These are phyloP conservation scores for Menura novaehollandiae DNA, from an alignment of 2,113 vertebrate genomes.

Conservation along the genomic window DNA sequence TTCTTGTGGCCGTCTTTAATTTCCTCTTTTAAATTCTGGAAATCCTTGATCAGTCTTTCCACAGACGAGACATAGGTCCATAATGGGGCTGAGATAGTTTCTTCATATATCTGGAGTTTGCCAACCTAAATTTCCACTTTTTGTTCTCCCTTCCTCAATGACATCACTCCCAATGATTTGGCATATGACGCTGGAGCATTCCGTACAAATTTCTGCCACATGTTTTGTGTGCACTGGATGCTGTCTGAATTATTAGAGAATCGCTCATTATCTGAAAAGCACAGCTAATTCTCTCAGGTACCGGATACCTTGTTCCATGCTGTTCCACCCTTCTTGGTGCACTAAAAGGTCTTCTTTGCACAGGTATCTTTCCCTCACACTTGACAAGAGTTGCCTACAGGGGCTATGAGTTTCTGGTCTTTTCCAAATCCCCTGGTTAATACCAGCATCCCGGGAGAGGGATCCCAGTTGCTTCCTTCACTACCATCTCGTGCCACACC, in stretches of 20 bases:
- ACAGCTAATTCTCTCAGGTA: background rate
- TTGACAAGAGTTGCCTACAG: background rate
- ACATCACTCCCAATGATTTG: background rate
- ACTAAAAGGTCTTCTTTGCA: background rate
- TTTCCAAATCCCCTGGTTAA: background rate
- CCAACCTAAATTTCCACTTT: background rate
- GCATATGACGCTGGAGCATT: accelerated
- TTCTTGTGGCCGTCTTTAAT: background rate
- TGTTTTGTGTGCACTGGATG: background rate
- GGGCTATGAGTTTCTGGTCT: background rate
- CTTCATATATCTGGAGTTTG: accelerated
- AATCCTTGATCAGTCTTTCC: background rate
- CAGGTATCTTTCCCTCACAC: background rate
- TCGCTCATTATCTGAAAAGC: background rate
- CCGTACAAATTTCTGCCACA: accelerated
- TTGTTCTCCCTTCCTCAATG: background rate
- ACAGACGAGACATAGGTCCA: background rate
- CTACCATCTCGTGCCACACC: background rate
- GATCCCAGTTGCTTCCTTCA: background rate
- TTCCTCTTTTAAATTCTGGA: background rate
- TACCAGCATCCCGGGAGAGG: background rate
- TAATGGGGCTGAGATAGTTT: accelerated
- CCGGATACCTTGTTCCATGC: background rate
- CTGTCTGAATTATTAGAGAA: background rate
- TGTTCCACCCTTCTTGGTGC: accelerated